Base-by-base conservation (phyloP, 2,113 vertebrate genomes). In the Anhinga anhinga region DNA sequence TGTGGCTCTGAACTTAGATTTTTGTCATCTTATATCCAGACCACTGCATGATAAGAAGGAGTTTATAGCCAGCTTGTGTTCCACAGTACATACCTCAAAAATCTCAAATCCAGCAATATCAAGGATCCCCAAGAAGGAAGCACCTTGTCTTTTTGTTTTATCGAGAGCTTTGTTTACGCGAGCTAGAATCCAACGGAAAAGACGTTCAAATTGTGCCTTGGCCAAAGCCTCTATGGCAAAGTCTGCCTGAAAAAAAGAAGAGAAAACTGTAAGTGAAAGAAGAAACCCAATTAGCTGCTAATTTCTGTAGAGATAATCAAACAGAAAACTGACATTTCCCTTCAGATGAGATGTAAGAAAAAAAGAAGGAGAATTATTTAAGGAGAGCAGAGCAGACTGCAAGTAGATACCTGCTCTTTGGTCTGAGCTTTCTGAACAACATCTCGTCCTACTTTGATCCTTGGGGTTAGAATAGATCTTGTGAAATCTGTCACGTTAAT, bases 51-150 rank as follows among this genome's bases (percentile, higher is more conserved):
- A 49, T 13, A 42, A 34, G 16, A 44, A 53, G 18, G 22, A 59
- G 15, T 77, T 87, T 59, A 10, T 40, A 65, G 55, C 38, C 29
- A 91, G 12, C n/a, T 56, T 55, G 32, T 80, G 53, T 20, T 71
- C 42, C 12, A 5, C 17, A 36, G 62, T 2, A 59, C 34, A n/a
- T 97, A 99, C 99, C 99, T 99, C 99, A 85, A 99, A 99, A 92
- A 99, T 99, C 97, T 99, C 99, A 96, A 99, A 99, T 70, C 99
- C 99, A 29, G 99, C 99, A 30, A 99, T 99, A 91, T 99, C 99
- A 88, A 99, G 98, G 98, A 99, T 99, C 11, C 99, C 99, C 59
- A 99, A 90, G 98, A 99, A 99, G 10, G 99, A 99, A 11, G 99
- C 98, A 1, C 99, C 98, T 93, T 99, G 99, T 86, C 99, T 98